Evolutionary conservation across 2,888 invertebrate genomes (phyloP).

Genomic region (Holacanthella duospinosa): DNA sequence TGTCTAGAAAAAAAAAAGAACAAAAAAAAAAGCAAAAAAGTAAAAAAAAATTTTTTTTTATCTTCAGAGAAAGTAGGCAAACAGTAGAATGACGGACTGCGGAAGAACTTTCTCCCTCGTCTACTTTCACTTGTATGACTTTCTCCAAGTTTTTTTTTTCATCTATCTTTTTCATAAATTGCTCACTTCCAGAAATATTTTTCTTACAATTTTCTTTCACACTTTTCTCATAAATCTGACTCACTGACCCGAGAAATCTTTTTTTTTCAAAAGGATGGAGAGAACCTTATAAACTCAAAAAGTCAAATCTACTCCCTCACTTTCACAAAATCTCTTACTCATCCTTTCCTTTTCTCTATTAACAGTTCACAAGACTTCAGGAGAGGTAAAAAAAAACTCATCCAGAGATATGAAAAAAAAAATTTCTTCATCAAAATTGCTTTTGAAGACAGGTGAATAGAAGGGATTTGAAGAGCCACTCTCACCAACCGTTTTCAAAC

Average conservation of each 20-base stretch:
- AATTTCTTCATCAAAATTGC: too few species aligned
- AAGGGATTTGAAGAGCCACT: too few species aligned
- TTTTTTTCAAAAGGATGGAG: neutral
- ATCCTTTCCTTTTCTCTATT: too few species aligned
- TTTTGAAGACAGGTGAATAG: too few species aligned
- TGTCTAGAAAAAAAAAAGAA: too few species aligned
- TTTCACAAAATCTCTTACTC: neutral
- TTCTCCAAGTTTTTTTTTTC: neutral
- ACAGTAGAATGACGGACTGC: neutral
- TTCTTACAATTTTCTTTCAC: neutral
- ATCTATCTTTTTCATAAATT: neutral
- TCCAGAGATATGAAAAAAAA: too few species aligned
- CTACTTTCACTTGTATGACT: neutral
- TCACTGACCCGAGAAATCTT: neutral
- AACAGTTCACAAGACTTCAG: too few species aligned
- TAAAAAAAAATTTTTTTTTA: too few species aligned
- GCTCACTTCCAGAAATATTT: neutral
- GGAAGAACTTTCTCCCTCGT: neutral
- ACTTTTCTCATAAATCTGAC: neutral
- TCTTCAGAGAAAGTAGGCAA: conserved; percentile 2
- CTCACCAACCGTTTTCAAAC: too few species aligned
- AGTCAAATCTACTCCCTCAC: neutral
- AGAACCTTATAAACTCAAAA: neutral
- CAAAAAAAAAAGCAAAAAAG: too few species aligned
- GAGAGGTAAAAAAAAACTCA: too few species aligned